Conservation (phyloP, 2,888 invertebrate genomes). For the Zhuqinia jingwanae region DNA sequence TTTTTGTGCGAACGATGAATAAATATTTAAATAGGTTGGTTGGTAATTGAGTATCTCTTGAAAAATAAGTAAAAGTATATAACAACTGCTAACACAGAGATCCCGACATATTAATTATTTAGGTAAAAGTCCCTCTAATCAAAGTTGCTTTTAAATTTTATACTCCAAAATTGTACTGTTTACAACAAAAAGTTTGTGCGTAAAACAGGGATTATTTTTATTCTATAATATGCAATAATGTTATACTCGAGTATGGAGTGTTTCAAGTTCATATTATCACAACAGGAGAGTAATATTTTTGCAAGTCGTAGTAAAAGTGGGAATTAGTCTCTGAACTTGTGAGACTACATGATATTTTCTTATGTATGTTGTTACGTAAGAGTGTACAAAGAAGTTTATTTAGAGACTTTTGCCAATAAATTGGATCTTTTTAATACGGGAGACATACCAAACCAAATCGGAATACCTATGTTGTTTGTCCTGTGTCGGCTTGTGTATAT, state of each 20-base stretch:
- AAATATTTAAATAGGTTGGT: not conserved
- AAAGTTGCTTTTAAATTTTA: no score
- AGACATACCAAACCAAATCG: slow-evolving; percentile 26
- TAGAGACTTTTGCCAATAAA: slow-evolving; percentile 43
- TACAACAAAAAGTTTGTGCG: no score
- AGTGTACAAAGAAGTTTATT: not conserved
- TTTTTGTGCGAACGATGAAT: not conserved
- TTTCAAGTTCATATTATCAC: not conserved
- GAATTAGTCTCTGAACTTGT: slow-evolving; percentile 10
- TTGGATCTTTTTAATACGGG: slow-evolving; percentile 27
- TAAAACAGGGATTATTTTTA: no score
- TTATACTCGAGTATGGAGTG: not conserved
- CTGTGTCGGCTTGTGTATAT: not conserved
- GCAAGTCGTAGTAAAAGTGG: not conserved
- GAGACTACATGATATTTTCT: not conserved
- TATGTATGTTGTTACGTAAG: slow-evolving; percentile 24
- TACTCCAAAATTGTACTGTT: no score
- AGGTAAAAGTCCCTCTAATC: no score
- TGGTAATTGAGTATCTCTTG: no score
- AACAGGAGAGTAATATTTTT: not conserved
- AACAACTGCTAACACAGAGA: no score
- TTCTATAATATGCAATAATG: no score
- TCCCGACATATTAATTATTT: no score
- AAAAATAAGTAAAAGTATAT: no score
- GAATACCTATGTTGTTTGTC: not conserved